Percentiles rank a stretch among this genome's conserved stretches.
Conservation (phyloP, 2,888 invertebrate species). For the Cephus pulcher region DNA sequence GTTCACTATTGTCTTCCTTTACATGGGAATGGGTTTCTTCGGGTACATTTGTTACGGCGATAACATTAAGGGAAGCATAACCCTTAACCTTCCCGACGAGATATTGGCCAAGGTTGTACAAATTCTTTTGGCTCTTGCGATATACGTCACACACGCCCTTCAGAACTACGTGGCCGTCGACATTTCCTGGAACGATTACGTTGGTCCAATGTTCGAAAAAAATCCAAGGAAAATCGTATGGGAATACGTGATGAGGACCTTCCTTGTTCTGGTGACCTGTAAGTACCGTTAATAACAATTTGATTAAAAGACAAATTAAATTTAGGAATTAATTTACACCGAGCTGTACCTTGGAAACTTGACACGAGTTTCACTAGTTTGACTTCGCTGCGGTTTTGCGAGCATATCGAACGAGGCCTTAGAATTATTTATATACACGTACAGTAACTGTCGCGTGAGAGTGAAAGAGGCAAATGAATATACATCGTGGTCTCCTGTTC, state of each 20-base stretch:
- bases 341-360: background rate
- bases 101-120: conserved; percentile 78
- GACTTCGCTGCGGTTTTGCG: background rate
- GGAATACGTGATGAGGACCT: conserved; percentile 84
- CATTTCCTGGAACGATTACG: conserved; percentile 88
- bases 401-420: background rate
- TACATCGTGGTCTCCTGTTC: background rate
- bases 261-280: conserved; percentile 87
- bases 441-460: background rate
- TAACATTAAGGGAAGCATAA: conserved; percentile 81
- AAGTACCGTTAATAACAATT: conserved; percentile 67
- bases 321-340: background rate
- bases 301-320: background rate
- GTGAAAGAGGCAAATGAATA: background rate
- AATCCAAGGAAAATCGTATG: conserved; percentile 73
- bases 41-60: conserved; percentile 90
- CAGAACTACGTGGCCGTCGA: conserved; percentile 97
- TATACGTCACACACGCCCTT: conserved; percentile 92
- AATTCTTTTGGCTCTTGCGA: conserved; percentile 80
- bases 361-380: background rate
- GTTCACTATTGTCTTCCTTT: conserved; percentile 84
- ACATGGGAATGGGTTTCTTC: conserved; percentile 89
- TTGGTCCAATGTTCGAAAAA: conserved; percentile 72
- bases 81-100: conserved; percentile 83
- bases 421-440: background rate